Conservation (phyloP, 2,797 vertebrate species). For the Hemibagrus guttatus region DNA sequence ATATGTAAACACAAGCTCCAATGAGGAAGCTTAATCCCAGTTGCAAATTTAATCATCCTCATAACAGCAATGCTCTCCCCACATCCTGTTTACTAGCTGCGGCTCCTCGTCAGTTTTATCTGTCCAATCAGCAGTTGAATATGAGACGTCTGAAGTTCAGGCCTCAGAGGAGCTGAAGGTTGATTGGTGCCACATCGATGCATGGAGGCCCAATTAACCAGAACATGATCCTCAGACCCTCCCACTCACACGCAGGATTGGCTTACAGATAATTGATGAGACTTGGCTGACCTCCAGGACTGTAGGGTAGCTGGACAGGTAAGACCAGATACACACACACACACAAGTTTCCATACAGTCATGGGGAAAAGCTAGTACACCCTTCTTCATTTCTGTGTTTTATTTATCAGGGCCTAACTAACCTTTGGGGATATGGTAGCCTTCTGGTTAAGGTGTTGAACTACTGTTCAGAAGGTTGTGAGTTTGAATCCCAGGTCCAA, state of each 20-base stretch:
- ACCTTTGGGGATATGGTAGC: background rate
- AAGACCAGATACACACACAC: conserved; percentile 39
- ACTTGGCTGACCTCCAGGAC: conserved; percentile 76
- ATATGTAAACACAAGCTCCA: background rate
- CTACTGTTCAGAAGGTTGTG: no score
- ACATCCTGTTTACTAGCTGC: background rate
- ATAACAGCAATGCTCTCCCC: conserved; percentile 16
- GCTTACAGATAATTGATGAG: conserved; percentile 84
- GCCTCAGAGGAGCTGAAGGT: conserved; percentile 76
- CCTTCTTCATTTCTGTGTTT: background rate
- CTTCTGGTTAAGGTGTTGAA: no score
- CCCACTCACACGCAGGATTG: conserved; percentile 76
- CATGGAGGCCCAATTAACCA: conserved; percentile 78
- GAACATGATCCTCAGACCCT: conserved; percentile 81
- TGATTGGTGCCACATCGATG: conserved; percentile 78
- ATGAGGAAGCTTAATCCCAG: background rate
- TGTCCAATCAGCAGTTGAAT: conserved; percentile 68
- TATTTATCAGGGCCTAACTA: background rate
- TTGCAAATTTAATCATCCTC: background rate
- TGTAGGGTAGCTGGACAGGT: conserved; percentile 68
- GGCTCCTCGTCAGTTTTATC: conserved; percentile 62
- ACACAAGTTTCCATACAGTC: background rate
- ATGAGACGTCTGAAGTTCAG: conserved; percentile 78
- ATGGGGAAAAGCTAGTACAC: background rate
- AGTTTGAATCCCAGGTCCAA: no score